phyloP scores from a whole-genome alignment of 2,888 invertebrate genomes.

The Tholera decimalis region DNA sequence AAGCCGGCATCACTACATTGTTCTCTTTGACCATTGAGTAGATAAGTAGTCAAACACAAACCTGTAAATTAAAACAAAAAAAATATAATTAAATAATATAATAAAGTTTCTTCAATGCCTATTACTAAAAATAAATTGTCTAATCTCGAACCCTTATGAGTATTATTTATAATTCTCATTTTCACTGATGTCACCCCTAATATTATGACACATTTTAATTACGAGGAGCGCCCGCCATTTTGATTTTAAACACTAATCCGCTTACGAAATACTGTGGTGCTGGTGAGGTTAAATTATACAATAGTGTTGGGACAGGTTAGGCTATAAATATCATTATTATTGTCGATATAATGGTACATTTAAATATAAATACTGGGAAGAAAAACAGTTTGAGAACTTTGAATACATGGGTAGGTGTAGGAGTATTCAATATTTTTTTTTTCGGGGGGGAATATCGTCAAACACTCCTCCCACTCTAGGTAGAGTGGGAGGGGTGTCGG shows the following conservation, averaged over 20 bases:
- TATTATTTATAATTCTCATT: conserved; percentile 70
- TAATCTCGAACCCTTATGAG: conserved; percentile 51
- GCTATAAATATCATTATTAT: conserved; percentile 39
- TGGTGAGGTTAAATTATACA: conserved; percentile 78
- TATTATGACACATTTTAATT: conserved; percentile 89
- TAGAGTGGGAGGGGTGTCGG: no score
- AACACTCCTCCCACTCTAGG: no score
- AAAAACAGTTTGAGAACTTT: neutral
- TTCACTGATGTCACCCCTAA: conserved; percentile 76
- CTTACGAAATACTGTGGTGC: conserved; percentile 78
- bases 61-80: neutral
- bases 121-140: conserved; percentile 56
- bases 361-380: neutral
- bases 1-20: neutral
- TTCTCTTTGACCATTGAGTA: no score
- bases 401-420: neutral
- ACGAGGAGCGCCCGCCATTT: conserved; percentile 80
- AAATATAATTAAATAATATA: neutral
- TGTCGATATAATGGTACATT: neutral
- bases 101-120: conserved; percentile 9
- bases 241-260: conserved; percentile 88
- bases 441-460: neutral
- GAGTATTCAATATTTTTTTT: neutral
- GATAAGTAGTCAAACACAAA: no score
- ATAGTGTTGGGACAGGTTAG: conserved; percentile 71